These are phyloP conservation scores for Rhynchophorus ferrugineus DNA, from an alignment of 1,140 invertebrate genomes.

Conservation along the genomic window DNA sequence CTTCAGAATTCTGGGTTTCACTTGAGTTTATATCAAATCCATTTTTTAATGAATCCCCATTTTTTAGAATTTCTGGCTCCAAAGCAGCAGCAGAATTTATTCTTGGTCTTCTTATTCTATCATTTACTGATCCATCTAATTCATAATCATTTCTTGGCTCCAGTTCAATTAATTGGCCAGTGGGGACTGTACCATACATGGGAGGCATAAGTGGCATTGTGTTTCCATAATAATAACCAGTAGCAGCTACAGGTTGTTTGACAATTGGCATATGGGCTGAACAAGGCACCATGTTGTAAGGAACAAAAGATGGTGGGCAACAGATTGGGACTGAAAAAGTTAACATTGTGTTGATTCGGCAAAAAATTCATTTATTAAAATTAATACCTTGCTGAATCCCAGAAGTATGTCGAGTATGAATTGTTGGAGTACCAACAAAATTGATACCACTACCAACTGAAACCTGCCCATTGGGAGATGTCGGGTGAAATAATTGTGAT, in stretches of 20 bases:
- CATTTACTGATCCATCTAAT: conserved; percentile 20
- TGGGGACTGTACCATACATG: conserved; percentile 40
- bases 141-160: conserved; percentile 46
- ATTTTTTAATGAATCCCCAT: conserved; percentile 11
- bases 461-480: background rate
- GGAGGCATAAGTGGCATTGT: background rate
- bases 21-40: conserved; percentile 26
- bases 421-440: conserved; percentile 8
- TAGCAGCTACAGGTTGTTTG: conserved; percentile 11
- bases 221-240: conserved; percentile 25
- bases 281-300: conserved; percentile 35
- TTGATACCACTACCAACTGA: conserved; percentile 12
- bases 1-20: conserved; percentile 29
- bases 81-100: conserved; percentile 1
- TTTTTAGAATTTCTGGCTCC: conserved; percentile 15
- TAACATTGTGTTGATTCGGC: too few species aligned
- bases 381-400: conserved; percentile 4
- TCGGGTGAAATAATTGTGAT: background rate
- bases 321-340: conserved; percentile 10
- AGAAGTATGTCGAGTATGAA: background rate
- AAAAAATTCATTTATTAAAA: too few species aligned
- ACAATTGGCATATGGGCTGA: conserved; percentile 9
- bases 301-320: conserved; percentile 19
- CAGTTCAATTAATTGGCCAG: conserved; percentile 62
- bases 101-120: conserved; percentile 9